These are phyloP conservation scores for Sarcophaga rosellei DNA, from an alignment of 2,888 invertebrate species.

Conservation along the genomic window DNA sequence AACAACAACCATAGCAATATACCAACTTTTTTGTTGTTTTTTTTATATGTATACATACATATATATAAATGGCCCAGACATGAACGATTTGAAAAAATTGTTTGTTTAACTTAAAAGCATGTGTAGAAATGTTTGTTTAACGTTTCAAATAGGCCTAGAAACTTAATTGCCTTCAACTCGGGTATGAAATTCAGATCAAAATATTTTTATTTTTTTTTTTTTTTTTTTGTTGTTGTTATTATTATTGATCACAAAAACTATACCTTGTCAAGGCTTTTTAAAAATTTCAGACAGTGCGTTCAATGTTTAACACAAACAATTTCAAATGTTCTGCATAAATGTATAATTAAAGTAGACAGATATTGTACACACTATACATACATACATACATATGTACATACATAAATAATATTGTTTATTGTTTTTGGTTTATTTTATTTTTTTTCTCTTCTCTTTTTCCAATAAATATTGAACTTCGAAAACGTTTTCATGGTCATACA, in stretches of 20 bases:
- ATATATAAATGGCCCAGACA: background rate
- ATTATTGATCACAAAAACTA: slow-evolving; percentile 9
- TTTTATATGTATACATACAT: too few species aligned
- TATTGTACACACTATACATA: background rate
- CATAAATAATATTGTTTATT: too few species aligned
- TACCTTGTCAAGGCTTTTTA: slow-evolving; percentile 36
- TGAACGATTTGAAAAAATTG: background rate
- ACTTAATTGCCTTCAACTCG: slow-evolving; percentile 49
- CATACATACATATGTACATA: too few species aligned
- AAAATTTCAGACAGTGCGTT: background rate
- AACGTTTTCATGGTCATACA: background rate
- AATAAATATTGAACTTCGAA: background rate
- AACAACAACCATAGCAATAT: slow-evolving; percentile 15
- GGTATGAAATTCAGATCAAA: slow-evolving; percentile 25
- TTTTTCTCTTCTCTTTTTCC: background rate
- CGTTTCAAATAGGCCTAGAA: slow-evolving; percentile 56
- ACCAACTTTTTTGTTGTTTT: background rate
- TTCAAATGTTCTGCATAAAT: slow-evolving; percentile 42
- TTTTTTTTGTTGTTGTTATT: background rate
- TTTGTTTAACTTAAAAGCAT: slow-evolving; percentile 9
- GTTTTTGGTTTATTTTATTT: too few species aligned
- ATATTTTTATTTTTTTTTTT: too few species aligned
- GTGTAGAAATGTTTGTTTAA: slow-evolving; percentile 10
- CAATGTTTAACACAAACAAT: slow-evolving; percentile 8
- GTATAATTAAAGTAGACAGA: background rate